Evolutionary conservation across 2,113 vertebrate genomes (phyloP), one percentile per base, ranked within the genome.

Genomic region (Microtus pennsylvanicus): DNA sequence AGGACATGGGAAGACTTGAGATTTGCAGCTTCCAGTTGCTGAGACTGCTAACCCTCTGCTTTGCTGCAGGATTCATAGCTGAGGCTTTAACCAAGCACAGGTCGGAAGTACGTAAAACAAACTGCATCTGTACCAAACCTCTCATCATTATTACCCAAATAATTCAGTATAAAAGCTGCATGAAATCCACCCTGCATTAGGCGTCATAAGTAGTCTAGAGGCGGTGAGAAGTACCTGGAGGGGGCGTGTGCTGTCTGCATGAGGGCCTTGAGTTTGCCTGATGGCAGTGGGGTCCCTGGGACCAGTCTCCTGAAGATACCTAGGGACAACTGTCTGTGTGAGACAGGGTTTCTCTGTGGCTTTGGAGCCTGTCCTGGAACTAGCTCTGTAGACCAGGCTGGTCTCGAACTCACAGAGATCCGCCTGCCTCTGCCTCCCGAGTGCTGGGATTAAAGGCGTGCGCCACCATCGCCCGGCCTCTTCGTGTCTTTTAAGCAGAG

Each of bases 401-500:
- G 42, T 42, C 42, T 42, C 42, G 3, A 42, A 42, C 42, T 42
- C 42, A 42, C 42, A 42, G 42, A 42, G 42, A 42, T 42, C 42
- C 42, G 42, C 42, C 42, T 42, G 42, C 3, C 42, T 42, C 42
- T 42, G 42, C 42, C 42, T 42, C 42, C 42, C 42, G 42, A 42
- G 42, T 42, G 42, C 42, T 42, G 42, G 42, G 42, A 42, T 42
- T 42, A 42, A 42, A 42, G 42, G 42, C 42, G 42, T 42, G 42
- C 42, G 42, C 42, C 42, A 42, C 42, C 42, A 42, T 42, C 42
- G 42, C 42, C 42, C 42, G 42, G 42, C 42, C 42, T 95, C 77
- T 94, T 91, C 67, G 11, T 96, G 75, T 86, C 93, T 85, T 96
- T 97, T 87, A 95, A 61, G 77, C 94, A 96, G 87, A 98, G 94